phyloP scores from a whole-genome alignment of 2,888 invertebrate genomes.

The Hypomecis atomaria region DNA sequence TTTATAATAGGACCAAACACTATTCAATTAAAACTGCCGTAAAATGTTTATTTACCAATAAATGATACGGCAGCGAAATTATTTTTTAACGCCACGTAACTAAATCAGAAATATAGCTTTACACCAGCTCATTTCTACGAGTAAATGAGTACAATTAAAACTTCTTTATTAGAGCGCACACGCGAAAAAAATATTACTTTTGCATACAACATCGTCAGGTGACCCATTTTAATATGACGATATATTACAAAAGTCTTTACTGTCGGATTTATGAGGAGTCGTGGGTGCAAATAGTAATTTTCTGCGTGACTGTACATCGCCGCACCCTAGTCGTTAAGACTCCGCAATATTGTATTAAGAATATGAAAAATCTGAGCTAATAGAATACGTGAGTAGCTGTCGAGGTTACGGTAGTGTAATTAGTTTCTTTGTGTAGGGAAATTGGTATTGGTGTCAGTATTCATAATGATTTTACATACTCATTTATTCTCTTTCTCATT shows the following conservation, averaged over 20 bases:
- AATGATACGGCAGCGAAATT: slow-evolving; percentile 13
- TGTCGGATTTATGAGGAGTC: slow-evolving; percentile 36
- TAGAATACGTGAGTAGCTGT: slow-evolving; percentile 1
- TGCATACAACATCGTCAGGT: slow-evolving; percentile 41
- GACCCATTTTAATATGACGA: slow-evolving; percentile 33
- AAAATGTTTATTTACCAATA: slow-evolving; percentile 4
- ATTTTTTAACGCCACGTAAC: slow-evolving; percentile 9
- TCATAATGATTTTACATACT: neutral
- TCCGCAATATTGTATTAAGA: slow-evolving; percentile 65
- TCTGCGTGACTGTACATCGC: slow-evolving; percentile 57
- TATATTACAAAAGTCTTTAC: slow-evolving; percentile 34
- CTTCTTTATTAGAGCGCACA: slow-evolving; percentile 40
- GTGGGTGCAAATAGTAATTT: slow-evolving; percentile 49
- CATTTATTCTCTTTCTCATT: too few species aligned
- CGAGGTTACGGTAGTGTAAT: slow-evolving; percentile 4
- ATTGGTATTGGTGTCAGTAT: neutral
- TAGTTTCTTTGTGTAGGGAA: neutral
- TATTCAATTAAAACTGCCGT: slow-evolving; percentile 5
- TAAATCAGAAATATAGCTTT: slow-evolving; percentile 26
- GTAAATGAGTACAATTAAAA: slow-evolving; percentile 41
- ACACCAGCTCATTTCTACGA: slow-evolving; percentile 35
- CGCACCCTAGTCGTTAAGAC: slow-evolving; percentile 71
- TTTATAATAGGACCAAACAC: neutral
- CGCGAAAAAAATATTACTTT: slow-evolving; percentile 48
- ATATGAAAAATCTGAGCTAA: slow-evolving; percentile 47